Conservation (phyloP, 2,113 vertebrate species). For the Caranx melampygus region DNA sequence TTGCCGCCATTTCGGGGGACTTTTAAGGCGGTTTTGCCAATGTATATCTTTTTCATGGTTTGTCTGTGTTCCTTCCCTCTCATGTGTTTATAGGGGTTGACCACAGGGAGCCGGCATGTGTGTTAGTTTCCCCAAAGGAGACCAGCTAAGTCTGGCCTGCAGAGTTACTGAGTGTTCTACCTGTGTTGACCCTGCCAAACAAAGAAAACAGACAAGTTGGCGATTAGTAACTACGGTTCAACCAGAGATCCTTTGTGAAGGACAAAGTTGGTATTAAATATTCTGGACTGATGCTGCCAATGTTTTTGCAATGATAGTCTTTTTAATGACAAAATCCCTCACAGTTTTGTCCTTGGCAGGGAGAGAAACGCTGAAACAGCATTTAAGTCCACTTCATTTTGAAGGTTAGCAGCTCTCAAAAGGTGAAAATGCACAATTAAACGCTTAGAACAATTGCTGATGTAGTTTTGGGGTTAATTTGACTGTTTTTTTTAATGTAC, state of each 20-base stretch:
- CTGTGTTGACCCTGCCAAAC: slow-evolving; percentile 81
- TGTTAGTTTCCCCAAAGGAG: slow-evolving; percentile 61
- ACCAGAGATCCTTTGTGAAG: slow-evolving; percentile 10
- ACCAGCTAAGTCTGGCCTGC: slow-evolving; percentile 69
- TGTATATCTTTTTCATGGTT: slow-evolving; percentile 89
- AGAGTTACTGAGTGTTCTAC: slow-evolving; percentile 69
- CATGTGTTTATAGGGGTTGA: slow-evolving; percentile 78
- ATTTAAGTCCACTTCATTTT: slow-evolving; percentile 8
- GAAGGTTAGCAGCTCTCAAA: slow-evolving; percentile 14
- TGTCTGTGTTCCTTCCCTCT: slow-evolving; percentile 81
- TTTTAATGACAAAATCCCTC: slow-evolving; percentile 11
- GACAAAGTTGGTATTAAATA: slow-evolving; percentile 16
- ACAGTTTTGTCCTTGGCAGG: slow-evolving; percentile 7
- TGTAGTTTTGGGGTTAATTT: slow-evolving; percentile 9
- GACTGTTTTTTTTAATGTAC: neutral
- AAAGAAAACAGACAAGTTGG: slow-evolving; percentile 78
- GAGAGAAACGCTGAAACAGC: slow-evolving; percentile 18
- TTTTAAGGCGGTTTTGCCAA: slow-evolving; percentile 87
- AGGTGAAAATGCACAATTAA: slow-evolving; percentile 9
- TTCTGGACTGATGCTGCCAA: neutral
- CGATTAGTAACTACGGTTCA: slow-evolving; percentile 59
- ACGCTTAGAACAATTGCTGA: neutral
- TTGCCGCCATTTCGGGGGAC: slow-evolving; percentile 84
- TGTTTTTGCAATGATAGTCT: slow-evolving; percentile 26
- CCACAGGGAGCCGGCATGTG: slow-evolving; percentile 65